phyloP scores from a whole-genome alignment of 1,140 invertebrate species.

The Ceratoteleas bidentatus region DNA sequence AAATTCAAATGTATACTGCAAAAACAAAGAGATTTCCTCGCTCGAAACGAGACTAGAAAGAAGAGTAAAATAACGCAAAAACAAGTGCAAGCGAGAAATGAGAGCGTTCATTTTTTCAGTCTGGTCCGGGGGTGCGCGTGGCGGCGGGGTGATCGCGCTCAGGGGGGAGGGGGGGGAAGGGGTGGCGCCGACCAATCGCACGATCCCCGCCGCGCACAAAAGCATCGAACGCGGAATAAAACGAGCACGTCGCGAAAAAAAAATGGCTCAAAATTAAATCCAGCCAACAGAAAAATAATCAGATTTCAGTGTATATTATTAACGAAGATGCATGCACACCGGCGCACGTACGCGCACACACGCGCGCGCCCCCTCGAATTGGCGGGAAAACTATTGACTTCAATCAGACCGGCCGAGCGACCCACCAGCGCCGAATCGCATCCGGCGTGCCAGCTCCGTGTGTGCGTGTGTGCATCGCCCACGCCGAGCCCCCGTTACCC shows the following conservation, averaged over 20 bases:
- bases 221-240: constrained; percentile 75
- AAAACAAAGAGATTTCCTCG: constrained; percentile 63
- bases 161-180: constrained; percentile 29
- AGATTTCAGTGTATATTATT: constrained; percentile 80
- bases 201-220: constrained; percentile 69
- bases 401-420: constrained; percentile 72
- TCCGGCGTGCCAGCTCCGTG: constrained; percentile 18
- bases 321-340: constrained; percentile 71
- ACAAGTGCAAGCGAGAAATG: constrained; percentile 61
- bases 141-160: constrained; percentile 24
- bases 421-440: constrained; percentile 42
- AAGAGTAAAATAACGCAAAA: constrained; percentile 61
- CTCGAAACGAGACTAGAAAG: constrained; percentile 62
- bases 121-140: constrained; percentile 25
- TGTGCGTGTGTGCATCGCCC: constrained; percentile 45
- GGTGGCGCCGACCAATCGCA: constrained; percentile 70
- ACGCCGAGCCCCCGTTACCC: too few species aligned
- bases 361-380: constrained; percentile 35
- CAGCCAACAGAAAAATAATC: constrained; percentile 79
- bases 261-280: constrained; percentile 78
- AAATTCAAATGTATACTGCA: constrained; percentile 61
- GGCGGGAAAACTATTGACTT: constrained; percentile 76
- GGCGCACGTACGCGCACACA: constrained; percentile 7
- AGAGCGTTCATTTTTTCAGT: constrained; percentile 64
- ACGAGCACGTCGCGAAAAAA: constrained; percentile 61